Percentiles rank a stretch among this genome's conserved stretches.
Evolutionary conservation across 1,140 invertebrate species (phyloP).

Genomic region (Stenopsyche tienmushanensis): DNA sequence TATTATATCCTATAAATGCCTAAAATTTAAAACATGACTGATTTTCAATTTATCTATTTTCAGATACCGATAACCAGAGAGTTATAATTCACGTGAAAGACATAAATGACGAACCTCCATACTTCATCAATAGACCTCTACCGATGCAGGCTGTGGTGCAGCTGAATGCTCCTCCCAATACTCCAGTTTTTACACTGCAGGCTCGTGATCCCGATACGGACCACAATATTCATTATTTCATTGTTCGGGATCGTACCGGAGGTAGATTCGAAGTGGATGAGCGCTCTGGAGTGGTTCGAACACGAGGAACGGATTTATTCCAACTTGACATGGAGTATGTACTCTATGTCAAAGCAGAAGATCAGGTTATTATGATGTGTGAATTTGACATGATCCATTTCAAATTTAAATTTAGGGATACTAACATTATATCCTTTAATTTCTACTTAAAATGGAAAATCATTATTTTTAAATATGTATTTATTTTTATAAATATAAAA

Average conservation of each 20-base stretch:
- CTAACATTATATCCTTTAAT: neutral
- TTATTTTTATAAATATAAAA: neutral
- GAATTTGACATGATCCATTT: neutral
- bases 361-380: constrained; percentile 61
- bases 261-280: constrained; percentile 86
- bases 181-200: constrained; percentile 92
- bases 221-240: constrained; percentile 94
- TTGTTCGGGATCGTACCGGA: constrained; percentile 83
- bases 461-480: neutral
- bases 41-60: constrained; percentile 49
- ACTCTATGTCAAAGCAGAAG: constrained; percentile 92
- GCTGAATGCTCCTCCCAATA: constrained; percentile 90
- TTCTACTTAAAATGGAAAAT: neutral
- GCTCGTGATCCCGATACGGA: constrained; percentile 93
- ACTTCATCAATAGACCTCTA: constrained; percentile 91
- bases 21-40: constrained; percentile 1
- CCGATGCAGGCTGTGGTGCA: constrained; percentile 97
- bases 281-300: constrained; percentile 89
- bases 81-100: constrained; percentile 94
- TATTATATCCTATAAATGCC: neutral
- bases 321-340: constrained; percentile 96
- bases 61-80: constrained; percentile 91
- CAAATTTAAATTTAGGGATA: neutral
- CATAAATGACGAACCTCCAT: constrained; percentile 93
- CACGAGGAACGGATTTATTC: constrained; percentile 85